These are phyloP conservation scores for Noturus placidus DNA, from an alignment of 2,113 vertebrate species.

Conservation along the genomic window DNA sequence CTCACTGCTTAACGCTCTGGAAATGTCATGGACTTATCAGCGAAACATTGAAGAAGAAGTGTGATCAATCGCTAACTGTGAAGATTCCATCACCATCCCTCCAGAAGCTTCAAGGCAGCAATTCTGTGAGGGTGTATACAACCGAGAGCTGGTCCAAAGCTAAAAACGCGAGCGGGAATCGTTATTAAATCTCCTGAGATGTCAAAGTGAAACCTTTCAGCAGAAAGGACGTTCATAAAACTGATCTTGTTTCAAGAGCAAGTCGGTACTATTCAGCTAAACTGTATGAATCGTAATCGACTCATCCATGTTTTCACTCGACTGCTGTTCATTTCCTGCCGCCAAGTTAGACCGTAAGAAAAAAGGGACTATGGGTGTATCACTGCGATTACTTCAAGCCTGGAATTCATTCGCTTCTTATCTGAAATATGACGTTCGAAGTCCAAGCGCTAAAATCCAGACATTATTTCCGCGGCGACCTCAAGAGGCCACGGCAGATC, in stretches of 20 bases:
- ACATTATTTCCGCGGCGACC: constrained; percentile 21
- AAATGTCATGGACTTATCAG: neutral
- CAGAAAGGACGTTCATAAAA: neutral
- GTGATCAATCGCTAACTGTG: neutral
- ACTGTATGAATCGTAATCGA: neutral
- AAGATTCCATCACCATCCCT: neutral
- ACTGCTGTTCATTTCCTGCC: neutral
- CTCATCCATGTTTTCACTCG: neutral
- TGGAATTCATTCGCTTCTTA: constrained; percentile 41
- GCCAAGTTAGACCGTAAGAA: no score
- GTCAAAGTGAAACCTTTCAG: neutral
- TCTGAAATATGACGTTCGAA: constrained; percentile 16
- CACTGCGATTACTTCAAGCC: constrained; percentile 17
- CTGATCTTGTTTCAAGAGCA: neutral
- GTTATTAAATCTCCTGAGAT: neutral
- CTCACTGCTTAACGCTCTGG: neutral
- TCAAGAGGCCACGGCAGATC: constrained; percentile 5
- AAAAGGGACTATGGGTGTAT: neutral
- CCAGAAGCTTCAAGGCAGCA: neutral
- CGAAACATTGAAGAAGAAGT: neutral
- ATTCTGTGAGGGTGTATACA: neutral
- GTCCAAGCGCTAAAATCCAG: constrained; percentile 21
- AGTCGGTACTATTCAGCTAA: neutral
- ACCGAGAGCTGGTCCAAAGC: neutral
- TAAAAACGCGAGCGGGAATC: neutral